Evolutionary conservation across 1,140 invertebrate species (phyloP).

Genomic region (Procambarus virginalis): DNA sequence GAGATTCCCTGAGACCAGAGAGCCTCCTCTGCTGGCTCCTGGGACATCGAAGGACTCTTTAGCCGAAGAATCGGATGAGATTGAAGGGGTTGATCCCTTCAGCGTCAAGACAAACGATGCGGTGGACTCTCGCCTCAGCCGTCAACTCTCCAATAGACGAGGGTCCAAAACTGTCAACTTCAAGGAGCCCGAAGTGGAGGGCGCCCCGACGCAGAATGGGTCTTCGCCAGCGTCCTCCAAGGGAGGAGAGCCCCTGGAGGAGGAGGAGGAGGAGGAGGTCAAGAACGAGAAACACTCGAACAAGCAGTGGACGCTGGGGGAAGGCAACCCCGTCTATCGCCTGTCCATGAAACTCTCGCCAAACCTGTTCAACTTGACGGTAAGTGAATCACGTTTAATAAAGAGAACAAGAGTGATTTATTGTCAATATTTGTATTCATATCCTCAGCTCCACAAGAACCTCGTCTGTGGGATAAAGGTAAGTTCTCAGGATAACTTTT

Average conservation of each 20-base stretch:
- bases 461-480: no score
- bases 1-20: neutral
- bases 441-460: no score
- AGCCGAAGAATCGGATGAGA: neutral
- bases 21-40: neutral
- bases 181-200: constrained; percentile 15
- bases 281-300: neutral
- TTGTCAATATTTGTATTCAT: no score
- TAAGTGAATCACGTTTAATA: neutral
- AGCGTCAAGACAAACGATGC: constrained; percentile 1
- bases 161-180: constrained; percentile 45
- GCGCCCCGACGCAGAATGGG: constrained; percentile 3
- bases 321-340: constrained; percentile 57
- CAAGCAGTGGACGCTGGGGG: constrained; percentile 34
- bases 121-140: neutral
- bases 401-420: neutral
- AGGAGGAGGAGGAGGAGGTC: neutral
- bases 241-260: no score
- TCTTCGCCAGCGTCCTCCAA: neutral
- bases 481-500: no score
- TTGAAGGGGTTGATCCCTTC: constrained; percentile 37
- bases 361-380: constrained; percentile 51
- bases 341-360: constrained; percentile 57
- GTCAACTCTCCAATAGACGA: neutral
- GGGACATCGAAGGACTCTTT: neutral